Percentiles rank a stretch among this genome's conserved stretches.
These are phyloP conservation scores for Acholoe squamosa DNA, from an alignment of 2,888 invertebrate genomes.

Conservation along the genomic window DNA sequence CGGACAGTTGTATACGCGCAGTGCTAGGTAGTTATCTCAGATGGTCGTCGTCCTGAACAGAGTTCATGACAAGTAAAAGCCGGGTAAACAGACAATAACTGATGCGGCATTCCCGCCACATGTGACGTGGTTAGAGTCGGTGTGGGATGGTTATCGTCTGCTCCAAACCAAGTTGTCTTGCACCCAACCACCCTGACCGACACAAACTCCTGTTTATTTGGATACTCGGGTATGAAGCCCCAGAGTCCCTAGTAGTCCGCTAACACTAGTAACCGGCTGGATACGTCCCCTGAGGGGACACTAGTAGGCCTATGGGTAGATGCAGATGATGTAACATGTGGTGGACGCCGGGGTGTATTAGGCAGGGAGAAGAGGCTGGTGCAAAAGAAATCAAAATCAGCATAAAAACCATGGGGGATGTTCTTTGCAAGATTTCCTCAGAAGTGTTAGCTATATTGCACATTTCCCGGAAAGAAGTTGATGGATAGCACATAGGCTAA, in stretches of 20 bases:
- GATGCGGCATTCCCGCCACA: constrained; percentile 2
- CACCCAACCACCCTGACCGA: constrained; percentile 20
- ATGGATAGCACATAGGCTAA: neutral
- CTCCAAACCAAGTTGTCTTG: neutral
- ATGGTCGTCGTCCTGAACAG: constrained; percentile 51
- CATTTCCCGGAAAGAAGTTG: neutral
- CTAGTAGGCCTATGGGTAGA: neutral
- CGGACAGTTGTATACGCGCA: neutral
- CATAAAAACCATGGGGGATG: neutral
- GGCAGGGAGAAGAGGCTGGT: neutral
- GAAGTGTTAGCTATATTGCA: neutral
- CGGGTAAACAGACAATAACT: constrained; percentile 4
- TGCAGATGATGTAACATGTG: no score
- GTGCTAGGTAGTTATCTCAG: constrained; percentile 26
- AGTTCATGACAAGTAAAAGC: constrained; percentile 13
- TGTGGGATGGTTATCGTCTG: constrained; percentile 33
- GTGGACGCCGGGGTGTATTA: neutral
- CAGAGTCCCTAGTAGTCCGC: neutral
- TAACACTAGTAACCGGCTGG: neutral
- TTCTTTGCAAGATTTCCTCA: neutral
- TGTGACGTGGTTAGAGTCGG: constrained; percentile 50
- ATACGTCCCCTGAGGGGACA: neutral
- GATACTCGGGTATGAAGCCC: constrained; percentile 37
- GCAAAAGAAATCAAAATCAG: neutral
- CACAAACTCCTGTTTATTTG: constrained; percentile 54